Evolutionary conservation across 2,797 vertebrate genomes (phyloP).

Genomic region (Decapterus maruadsi): DNA sequence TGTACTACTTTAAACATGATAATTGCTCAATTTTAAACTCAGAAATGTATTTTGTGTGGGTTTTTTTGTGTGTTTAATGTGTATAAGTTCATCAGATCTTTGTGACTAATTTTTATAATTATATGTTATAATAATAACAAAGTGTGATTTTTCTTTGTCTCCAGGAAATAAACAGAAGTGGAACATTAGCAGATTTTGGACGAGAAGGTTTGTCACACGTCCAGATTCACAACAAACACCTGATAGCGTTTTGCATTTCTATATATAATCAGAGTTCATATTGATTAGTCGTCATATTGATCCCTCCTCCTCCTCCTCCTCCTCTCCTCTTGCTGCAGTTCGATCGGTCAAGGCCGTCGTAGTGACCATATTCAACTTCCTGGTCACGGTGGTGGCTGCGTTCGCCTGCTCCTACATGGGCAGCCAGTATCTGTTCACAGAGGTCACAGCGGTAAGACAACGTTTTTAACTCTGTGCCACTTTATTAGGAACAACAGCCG

Average conservation of each 20-base stretch:
- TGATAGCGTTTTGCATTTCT: neutral
- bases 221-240: neutral
- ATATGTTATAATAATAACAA: constrained; percentile 7
- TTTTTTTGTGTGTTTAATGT: neutral
- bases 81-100: neutral
- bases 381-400: constrained; percentile 93
- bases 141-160: constrained; percentile 26
- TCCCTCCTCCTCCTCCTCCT: too few species aligned
- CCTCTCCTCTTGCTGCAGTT: constrained; percentile 78
- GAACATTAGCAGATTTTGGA: constrained; percentile 90
- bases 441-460: constrained; percentile 89
- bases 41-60: too few species aligned
- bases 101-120: too few species aligned
- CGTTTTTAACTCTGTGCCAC: neutral
- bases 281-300: neutral
- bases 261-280: too few species aligned
- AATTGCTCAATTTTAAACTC: too few species aligned
- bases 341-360: constrained; percentile 90
- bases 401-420: constrained; percentile 95
- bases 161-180: constrained; percentile 84
- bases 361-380: constrained; percentile 94
- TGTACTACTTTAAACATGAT: too few species aligned
- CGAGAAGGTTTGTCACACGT: constrained; percentile 86
- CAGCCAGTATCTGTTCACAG: constrained; percentile 94
- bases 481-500: neutral